phyloP scores from a whole-genome alignment of 53 echinoderm and acorn worm species.

The Henricia sp. region DNA sequence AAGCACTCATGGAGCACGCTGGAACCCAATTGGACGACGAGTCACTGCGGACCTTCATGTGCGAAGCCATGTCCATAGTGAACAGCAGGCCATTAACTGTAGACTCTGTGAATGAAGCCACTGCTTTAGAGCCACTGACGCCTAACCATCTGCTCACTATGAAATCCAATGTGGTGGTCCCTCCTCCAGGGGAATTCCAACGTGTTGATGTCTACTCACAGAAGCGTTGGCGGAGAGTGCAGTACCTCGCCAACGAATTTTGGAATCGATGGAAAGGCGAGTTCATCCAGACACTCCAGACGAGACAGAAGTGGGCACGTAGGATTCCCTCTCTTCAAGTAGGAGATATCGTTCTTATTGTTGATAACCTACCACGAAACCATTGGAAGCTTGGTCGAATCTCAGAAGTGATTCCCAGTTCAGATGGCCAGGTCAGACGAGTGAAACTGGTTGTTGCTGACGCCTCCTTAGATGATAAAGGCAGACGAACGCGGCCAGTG shows the following conservation, averaged over 20 bases:
- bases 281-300: slow-evolving; percentile 53
- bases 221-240: slow-evolving; percentile 51
- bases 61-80: slow-evolving; percentile 40
- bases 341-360: slow-evolving; percentile 51
- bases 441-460: neutral
- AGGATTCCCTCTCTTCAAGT: neutral
- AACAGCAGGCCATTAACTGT: slow-evolving; percentile 59
- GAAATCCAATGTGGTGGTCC: slow-evolving; percentile 17
- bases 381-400: slow-evolving; percentile 29
- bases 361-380: slow-evolving; percentile 37
- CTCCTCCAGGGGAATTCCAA: slow-evolving; percentile 14
- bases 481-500: neutral
- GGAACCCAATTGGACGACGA: slow-evolving; percentile 40
- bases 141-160: slow-evolving; percentile 66
- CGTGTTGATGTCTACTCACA: slow-evolving; percentile 14
- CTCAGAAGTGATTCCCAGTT: too few species aligned
- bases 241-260: slow-evolving; percentile 57
- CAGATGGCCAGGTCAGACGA: slow-evolving; percentile 2
- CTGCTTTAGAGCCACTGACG: slow-evolving; percentile 37
- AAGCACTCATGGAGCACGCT: slow-evolving; percentile 17
- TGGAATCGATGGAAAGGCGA: slow-evolving; percentile 64
- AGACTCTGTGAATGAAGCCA: slow-evolving; percentile 46
- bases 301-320: slow-evolving; percentile 50
- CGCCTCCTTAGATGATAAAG: neutral
- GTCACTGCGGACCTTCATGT: slow-evolving; percentile 55